A percentile compares a stretch with the other conserved stretches of the same genome.
phyloP scores from a whole-genome alignment of 2,113 vertebrate genomes.

The Callocephalon fimbriatum region DNA sequence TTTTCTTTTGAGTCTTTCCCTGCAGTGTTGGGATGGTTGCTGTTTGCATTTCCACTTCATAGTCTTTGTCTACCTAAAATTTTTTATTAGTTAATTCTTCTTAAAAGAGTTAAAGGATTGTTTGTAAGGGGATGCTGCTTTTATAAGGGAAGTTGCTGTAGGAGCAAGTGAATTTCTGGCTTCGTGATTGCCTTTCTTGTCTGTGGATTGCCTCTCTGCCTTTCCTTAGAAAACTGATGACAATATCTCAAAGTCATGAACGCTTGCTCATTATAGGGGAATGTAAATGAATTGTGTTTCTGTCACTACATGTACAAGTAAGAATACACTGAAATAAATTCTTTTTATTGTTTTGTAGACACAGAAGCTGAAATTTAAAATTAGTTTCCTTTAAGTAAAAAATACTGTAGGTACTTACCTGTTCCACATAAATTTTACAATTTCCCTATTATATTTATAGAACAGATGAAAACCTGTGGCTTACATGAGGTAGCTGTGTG shows the following conservation, averaged over 20 bases:
- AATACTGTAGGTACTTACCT: neutral
- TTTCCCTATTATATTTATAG: neutral
- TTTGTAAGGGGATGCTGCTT: neutral
- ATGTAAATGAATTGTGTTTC: neutral
- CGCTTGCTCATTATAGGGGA: neutral
- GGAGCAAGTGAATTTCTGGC: neutral
- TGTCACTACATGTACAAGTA: neutral
- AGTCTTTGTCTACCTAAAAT: neutral
- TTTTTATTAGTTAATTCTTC: neutral
- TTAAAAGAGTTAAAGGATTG: neutral
- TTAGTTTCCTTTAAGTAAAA: neutral
- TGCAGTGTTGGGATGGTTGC: neutral
- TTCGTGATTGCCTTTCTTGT: neutral
- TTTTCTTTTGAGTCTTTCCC: neutral
- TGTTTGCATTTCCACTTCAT: neutral
- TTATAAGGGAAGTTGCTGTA: neutral
- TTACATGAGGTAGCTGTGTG: neutral
- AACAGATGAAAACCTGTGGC: neutral
- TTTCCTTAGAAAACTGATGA: neutral
- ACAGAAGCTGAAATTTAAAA: neutral
- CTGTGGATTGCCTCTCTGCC: neutral
- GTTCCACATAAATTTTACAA: neutral
- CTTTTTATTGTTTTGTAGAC: neutral
- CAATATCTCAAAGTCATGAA: neutral
- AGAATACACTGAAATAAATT: neutral